Conservation (phyloP, 53 echinoderm and acorn worm genomes). For the Holothuria leucospilota region DNA sequence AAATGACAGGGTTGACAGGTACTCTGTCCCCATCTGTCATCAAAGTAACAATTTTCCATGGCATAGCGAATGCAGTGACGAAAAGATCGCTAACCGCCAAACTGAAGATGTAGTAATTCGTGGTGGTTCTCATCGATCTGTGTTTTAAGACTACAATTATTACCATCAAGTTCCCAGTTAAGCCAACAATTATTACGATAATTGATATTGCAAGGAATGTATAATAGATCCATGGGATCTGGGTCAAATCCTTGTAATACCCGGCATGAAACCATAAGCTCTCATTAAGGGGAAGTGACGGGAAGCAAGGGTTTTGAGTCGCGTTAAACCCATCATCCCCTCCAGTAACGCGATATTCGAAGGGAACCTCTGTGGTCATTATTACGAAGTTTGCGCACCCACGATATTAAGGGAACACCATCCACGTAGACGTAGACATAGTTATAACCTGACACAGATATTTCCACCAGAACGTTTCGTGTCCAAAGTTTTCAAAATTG, state of each 20-base stretch:
- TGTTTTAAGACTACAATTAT: constrained; percentile 82
- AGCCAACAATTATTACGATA: constrained; percentile 77
- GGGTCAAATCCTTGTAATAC: constrained; percentile 76
- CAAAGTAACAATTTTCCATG: constrained; percentile 81
- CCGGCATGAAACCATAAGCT: constrained; percentile 58
- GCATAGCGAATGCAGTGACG: constrained; percentile 79
- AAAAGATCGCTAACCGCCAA: constrained; percentile 88
- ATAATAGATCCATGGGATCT: constrained; percentile 70
- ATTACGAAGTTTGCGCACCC: too few relatives aligned
- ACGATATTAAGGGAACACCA: too few relatives aligned
- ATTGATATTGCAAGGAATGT: constrained; percentile 67
- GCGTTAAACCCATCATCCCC: too few relatives aligned
- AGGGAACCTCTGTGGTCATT: too few relatives aligned
- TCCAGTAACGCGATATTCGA: too few relatives aligned
- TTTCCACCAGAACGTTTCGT: too few relatives aligned
- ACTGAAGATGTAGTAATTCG: constrained; percentile 95
- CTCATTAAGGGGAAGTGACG: not conserved
- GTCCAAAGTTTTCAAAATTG: too few relatives aligned
- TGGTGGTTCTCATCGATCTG: constrained; percentile 87
- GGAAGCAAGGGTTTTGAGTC: too few relatives aligned
- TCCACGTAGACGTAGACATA: too few relatives aligned
- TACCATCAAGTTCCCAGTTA: constrained; percentile 89
- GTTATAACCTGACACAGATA: too few relatives aligned
- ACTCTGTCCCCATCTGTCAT: constrained; percentile 62
- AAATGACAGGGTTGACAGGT: constrained; percentile 66